Base-by-base conservation (phyloP, 2,888 invertebrate genomes). In the Plusia festucae region DNA sequence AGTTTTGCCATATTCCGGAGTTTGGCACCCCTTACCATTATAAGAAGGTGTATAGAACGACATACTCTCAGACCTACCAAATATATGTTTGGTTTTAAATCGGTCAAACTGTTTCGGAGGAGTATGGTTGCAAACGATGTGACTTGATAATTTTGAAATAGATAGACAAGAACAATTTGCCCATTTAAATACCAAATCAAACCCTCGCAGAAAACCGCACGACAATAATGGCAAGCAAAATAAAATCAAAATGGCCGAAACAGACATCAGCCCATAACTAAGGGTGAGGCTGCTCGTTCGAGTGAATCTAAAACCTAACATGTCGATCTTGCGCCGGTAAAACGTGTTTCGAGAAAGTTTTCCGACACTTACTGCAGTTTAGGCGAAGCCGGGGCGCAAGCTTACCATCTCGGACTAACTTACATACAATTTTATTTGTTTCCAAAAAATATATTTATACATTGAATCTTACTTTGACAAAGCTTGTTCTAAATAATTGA, bases 361-460 rank as follows among this genome's bases (percentile, higher is more conserved):
- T 73, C 84, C 85, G 90, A 91, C 91, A 88, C 91, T 91, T 90
- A 90, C 89, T 91, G 90, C 88, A 90, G 90, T 90, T 49, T 88
- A 82, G 74, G 70, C 68, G 68, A 64, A 62, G 59, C 76, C 57
- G 60, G 68, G 67, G 64, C 54, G 34, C 60, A 62, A 27, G 56
- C 56, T 44, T 71, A 69, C 61, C 67, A 53, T 66, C 66, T 66
- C 52, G 18, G 59, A 56, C 8, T 65, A 60, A 68, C 75, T 66
- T 67, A 66, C 49, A 65, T 69, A 55, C 40, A 53, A 61, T 70
- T 64, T 68, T 67, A 22, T 70, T 63, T 62, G 16, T 54, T 40
- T 24, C 46, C 24, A 57, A 67, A 66, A 73, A 70, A 54, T 13
- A 44, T 51, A 27, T 46, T 66, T 58, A 57, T 57, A 68, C 65